phyloP scores from a whole-genome alignment of 2,888 invertebrate genomes.

The Frankliniella fusca region DNA sequence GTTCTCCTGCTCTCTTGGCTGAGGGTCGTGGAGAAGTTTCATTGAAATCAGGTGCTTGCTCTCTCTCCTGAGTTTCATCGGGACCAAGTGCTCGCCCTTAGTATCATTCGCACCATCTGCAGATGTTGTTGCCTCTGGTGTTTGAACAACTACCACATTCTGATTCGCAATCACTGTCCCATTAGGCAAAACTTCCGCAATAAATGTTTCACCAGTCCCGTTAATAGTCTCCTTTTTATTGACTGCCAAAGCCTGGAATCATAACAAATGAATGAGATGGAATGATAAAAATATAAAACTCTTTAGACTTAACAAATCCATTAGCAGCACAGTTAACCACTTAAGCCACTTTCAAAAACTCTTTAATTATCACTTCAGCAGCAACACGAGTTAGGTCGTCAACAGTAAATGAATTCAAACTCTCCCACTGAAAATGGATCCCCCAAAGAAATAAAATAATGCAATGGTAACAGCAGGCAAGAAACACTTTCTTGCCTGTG shows the following conservation, averaged over 20 bases:
- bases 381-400: slow-evolving; percentile 1
- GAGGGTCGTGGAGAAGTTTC: too few relatives aligned
- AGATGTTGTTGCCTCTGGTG: too few relatives aligned
- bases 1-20: not conserved
- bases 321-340: not conserved
- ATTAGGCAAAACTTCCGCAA: not conserved
- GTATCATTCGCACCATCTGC: too few relatives aligned
- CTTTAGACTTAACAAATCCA: not conserved
- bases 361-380: not conserved
- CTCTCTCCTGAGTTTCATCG: too few relatives aligned
- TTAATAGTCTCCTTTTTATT: not conserved
- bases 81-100: too few relatives aligned
- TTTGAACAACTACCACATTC: too few relatives aligned
- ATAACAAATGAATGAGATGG: not conserved
- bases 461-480: too few relatives aligned
- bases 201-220: not conserved
- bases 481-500: not conserved
- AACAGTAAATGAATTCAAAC: not conserved
- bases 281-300: not conserved
- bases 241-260: not conserved
- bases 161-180: not conserved
- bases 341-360: not conserved
- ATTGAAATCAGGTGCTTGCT: too few relatives aligned
- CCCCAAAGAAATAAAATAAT: too few relatives aligned
- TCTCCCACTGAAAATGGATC: not conserved